Evolutionary conservation across 2,113 vertebrate genomes (phyloP), one percentile per base, ranked within the genome.

Genomic region (Glaucomys volans): DNA sequence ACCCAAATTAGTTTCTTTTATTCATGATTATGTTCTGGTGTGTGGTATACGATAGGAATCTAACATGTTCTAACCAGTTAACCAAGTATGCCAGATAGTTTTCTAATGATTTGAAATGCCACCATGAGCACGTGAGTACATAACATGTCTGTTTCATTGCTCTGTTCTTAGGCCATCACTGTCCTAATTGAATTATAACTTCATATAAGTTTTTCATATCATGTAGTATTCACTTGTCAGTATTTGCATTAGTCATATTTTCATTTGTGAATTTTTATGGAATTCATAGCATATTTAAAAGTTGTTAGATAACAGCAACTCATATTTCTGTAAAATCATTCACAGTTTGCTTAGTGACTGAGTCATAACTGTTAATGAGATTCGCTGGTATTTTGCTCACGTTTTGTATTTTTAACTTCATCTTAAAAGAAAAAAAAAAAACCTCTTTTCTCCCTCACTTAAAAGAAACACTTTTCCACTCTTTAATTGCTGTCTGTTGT

Each of bases 361-460:
- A 67, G 13, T 94, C 57, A 59, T 67, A 85, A 16, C 44, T 75
- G 35, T 80, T 52, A 59, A 50, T 81, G 82, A 11, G 37, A 91
- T 94, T 94, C 91, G 35, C 67, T 90, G 42, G 28, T 84, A 62
- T 44, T 93, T 93, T 79, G 17, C n/a, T 87, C 26, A 52, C 2
- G 26, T 79, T 50, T 59, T 32, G 37, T 86, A 30, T 72, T 90
- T 62, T 77, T 50, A 79, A 77, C 64, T 82, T 47, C 22, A n/a
- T 81, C 44, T 94, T n/a, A n/a, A n/a, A n/a, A 72, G n/a, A 42
- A 37, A 83, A 81, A 74, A 42, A 35, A 8, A 47, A 0, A 4
- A 57, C 22, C 54, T 52, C 5, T 26, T 82, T 69, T 69, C 54
- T 90, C 59, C 59, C 24, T 62, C 57, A 59, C 20, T 50, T 32